Percentiles rank a stretch among this genome's conserved stretches.
Evolutionary conservation across 2,113 vertebrate species (phyloP).

Genomic region (Carollia perspicillata): DNA sequence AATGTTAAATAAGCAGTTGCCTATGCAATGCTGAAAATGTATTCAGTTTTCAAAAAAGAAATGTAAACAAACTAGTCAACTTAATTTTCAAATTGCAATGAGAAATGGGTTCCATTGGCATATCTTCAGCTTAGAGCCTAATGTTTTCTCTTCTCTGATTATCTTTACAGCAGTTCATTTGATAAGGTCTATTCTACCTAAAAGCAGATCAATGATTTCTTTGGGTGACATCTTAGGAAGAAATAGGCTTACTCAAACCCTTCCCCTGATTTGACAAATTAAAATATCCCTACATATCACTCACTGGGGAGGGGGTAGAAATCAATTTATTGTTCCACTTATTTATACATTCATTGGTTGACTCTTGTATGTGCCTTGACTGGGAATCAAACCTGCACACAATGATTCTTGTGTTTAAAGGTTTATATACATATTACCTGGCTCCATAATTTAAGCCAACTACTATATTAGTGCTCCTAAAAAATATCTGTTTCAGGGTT

Average conservation of each 20-base stretch:
- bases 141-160: not conserved
- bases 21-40: not conserved
- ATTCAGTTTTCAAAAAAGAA: not conserved
- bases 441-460: not conserved
- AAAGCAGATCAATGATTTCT: not conserved
- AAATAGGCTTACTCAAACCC: not conserved
- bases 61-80: not conserved
- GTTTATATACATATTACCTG: not conserved
- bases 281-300: not conserved
- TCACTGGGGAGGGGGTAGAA: not conserved
- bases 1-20: constrained; percentile 4
- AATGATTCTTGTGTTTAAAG: not conserved
- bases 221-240: not conserved
- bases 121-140: not conserved
- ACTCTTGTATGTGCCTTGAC: no score
- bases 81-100: not conserved
- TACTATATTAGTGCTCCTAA: not conserved
- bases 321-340: not conserved
- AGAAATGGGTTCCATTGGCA: not conserved
- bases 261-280: not conserved
- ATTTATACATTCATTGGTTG: no score
- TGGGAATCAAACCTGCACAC: not conserved
- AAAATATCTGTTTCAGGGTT: not conserved
- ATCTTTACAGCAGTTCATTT: not conserved
- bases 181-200: not conserved